phyloP scores from a whole-genome alignment of 2,888 invertebrate species.

The Zhuqinia jingwanae region DNA sequence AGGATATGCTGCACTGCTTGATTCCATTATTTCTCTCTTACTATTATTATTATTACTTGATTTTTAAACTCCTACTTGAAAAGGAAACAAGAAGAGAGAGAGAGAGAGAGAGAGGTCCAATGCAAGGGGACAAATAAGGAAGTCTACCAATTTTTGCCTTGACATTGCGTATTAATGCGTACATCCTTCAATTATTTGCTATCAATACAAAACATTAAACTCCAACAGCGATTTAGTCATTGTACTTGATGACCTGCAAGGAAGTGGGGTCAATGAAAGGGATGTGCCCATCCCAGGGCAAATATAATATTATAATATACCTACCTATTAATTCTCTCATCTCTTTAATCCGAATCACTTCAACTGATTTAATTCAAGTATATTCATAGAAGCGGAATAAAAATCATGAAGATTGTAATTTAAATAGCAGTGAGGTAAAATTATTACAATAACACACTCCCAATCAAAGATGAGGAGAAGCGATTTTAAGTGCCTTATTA shows the following conservation, averaged over 20 bases:
- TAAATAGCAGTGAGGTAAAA: conserved; percentile 14
- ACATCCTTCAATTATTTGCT: neutral
- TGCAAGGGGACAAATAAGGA: conserved; percentile 51
- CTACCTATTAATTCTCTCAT: no score
- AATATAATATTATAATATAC: conserved; percentile 12
- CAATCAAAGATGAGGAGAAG: neutral
- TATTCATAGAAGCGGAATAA: conserved; percentile 42
- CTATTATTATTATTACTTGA: no score
- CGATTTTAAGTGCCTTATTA: conserved; percentile 44
- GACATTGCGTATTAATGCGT: conserved; percentile 45
- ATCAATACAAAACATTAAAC: neutral
- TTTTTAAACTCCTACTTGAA: neutral
- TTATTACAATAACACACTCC: neutral
- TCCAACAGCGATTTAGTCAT: conserved; percentile 3
- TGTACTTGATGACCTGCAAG: conserved; percentile 51
- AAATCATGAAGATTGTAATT: conserved; percentile 16
- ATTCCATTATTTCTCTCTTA: neutral
- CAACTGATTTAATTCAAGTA: neutral
- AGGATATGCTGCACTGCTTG: conserved; percentile 2
- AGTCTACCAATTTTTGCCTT: conserved; percentile 48
- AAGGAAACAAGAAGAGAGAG: conserved; percentile 25
- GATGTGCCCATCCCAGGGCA: conserved; percentile 53
- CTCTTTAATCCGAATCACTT: neutral
- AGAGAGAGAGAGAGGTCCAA: conserved; percentile 13
- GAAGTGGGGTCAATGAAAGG: conserved; percentile 70